Conservation (phyloP, 2,797 vertebrate genomes). For the Rhinogobio ventralis region DNA sequence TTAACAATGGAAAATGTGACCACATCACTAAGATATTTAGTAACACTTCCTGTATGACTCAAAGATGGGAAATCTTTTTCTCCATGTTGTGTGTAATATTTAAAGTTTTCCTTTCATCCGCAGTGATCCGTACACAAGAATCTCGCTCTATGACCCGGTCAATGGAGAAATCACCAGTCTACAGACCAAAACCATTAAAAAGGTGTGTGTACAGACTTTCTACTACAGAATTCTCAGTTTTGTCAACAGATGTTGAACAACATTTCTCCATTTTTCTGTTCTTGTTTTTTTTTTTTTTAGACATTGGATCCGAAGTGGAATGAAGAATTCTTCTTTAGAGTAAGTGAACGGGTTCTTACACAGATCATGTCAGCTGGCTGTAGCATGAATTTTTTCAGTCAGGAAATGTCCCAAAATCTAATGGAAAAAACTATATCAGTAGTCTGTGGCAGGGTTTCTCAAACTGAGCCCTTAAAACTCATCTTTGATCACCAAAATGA, state of each 20-base stretch:
- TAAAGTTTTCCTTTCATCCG: constrained; percentile 58
- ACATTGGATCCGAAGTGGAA: constrained; percentile 97
- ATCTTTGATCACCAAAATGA: too few relatives aligned
- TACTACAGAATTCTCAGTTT: neutral
- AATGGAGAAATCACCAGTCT: constrained; percentile 87
- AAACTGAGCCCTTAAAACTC: too few relatives aligned
- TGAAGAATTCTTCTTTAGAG: constrained; percentile 92
- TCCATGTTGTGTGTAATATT: neutral
- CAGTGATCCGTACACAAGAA: constrained; percentile 94
- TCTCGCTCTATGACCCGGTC: constrained; percentile 89
- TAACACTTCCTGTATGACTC: neutral
- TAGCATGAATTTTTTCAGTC: neutral
- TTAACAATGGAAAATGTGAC: neutral
- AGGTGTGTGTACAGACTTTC: constrained; percentile 71
- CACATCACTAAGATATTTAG: constrained; percentile 1
- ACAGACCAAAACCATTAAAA: constrained; percentile 95
- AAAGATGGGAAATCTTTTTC: neutral
- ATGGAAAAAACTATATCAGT: neutral
- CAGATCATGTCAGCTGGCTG: neutral
- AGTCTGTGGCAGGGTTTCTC: neutral
- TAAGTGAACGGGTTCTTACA: constrained; percentile 75
- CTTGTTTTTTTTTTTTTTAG: constrained; percentile 63
- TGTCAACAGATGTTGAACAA: neutral
- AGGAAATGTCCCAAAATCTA: neutral
- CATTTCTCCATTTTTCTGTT: constrained; percentile 28